phyloP scores from a whole-genome alignment of 1,140 invertebrate genomes.

The Ceratosolen fusciceps region DNA sequence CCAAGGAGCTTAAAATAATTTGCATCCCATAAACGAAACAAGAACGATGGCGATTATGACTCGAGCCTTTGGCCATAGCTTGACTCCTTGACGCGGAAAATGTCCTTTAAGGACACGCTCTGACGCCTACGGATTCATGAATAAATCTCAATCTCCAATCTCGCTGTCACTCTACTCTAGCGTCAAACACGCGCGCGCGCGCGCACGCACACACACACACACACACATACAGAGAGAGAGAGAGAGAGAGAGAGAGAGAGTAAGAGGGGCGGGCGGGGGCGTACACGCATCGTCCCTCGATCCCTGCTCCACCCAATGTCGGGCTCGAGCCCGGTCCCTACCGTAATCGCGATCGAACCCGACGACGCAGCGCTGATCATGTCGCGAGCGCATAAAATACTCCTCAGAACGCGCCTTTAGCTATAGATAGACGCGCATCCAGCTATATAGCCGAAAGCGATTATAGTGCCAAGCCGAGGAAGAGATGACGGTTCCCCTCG shows the following conservation, averaged over 20 bases:
- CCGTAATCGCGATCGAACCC: conserved; percentile 35
- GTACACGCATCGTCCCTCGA: no score
- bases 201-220: no score
- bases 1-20: conserved; percentile 21
- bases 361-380: conserved; percentile 24
- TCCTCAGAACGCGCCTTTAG: conserved; percentile 7
- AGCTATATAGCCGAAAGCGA: not conserved
- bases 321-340: not conserved
- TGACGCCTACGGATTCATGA: conserved; percentile 16
- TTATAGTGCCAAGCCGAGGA: not conserved
- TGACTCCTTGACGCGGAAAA: conserved; percentile 41
- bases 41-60: conserved; percentile 19
- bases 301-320: no score
- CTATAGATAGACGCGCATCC: not conserved
- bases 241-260: no score
- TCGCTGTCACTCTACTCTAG: conserved; percentile 29
- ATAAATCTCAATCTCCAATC: conserved; percentile 48
- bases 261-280: no score
- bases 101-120: conserved; percentile 34
- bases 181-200: no score
- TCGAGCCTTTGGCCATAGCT: conserved; percentile 10
- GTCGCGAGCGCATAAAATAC: not conserved
- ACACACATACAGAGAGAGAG: no score
- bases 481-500: not conserved
- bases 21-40: conserved; percentile 28